Conservation (phyloP, 2,113 vertebrate genomes). For the Spea multiplicata region DNA sequence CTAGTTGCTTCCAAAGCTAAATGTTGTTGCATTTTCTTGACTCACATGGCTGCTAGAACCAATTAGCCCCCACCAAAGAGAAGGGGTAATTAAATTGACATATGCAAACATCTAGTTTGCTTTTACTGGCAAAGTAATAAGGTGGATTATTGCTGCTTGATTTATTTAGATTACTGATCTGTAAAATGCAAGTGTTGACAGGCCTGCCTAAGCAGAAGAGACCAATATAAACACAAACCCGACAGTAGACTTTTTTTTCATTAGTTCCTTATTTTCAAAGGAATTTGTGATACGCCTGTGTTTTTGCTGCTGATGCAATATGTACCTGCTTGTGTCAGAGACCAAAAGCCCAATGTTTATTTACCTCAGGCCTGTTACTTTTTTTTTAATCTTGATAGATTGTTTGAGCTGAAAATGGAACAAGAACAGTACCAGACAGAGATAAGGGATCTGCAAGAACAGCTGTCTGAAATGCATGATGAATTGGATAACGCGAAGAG, state of each 20-base stretch:
- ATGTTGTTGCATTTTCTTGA: no score
- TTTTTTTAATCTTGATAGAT: slow-evolving; percentile 63
- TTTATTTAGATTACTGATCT: no score
- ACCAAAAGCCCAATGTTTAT: neutral
- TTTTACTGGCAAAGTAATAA: no score
- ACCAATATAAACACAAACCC: no score
- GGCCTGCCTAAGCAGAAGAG: no score
- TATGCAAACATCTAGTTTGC: no score
- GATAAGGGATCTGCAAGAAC: slow-evolving; percentile 95
- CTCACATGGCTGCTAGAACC: no score
- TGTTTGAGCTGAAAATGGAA: slow-evolving; percentile 97
- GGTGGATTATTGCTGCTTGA: no score
- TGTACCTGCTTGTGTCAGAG: neutral
- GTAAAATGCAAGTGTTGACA: no score
- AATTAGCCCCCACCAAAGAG: no score
- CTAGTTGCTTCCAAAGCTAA: no score
- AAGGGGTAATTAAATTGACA: no score
- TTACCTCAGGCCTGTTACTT: neutral
- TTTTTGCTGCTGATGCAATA: slow-evolving; percentile 29
- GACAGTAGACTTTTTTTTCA: neutral
- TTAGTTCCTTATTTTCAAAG: neutral
- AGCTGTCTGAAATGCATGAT: slow-evolving; percentile 98
- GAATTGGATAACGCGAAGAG: slow-evolving; percentile 86
- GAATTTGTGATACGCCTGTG: neutral
- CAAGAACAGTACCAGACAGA: slow-evolving; percentile 90